Base-by-base conservation (phyloP, 2,888 invertebrate species). In the Amblyjoppa fuscipennis region DNA sequence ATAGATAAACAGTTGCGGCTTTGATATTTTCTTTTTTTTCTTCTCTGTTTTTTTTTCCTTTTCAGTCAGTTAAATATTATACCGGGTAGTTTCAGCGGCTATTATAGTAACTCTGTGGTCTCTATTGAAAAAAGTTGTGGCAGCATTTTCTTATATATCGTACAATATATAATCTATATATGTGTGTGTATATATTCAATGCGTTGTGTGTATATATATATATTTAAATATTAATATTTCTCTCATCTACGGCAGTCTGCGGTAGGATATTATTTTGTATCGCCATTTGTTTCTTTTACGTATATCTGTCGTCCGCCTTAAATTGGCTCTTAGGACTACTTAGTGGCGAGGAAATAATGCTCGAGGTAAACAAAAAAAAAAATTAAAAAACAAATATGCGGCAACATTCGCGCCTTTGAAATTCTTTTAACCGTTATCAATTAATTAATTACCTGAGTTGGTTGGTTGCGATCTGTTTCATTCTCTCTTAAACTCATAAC, bases 401-500 rank as follows among this genome's bases (percentile, higher is more conserved):
- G 49, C 75, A 75, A 78, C 45, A 64, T 28, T 78, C 69, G 74
- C 81, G 81, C 66, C 56, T 20, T 5, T 76, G 64, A 76, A 76
- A 76, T 76, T 76, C 75, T 64, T 76, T 66, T 76, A 76, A 76
- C 69, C 74, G 75, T 84, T 74, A 77, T 85, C 61, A 77, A 86
- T 87, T 80, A 77, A 83, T 77, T 53, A 85, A 85, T 90, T 88
- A 90, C 90, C 90, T 91, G 91, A 91, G 91, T 88, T 87, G 84
- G 82, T 88, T 89, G 84, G 85, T 85, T 85, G 80, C 68, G 66
- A 75, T 74, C 68, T 75, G 69, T 68, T 70, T 51, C 71, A 66
- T 74, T 81, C 73, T 53, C 81, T 66, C 81, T 16, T 68, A 41
- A 45, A 45, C 73, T 69, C 64, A 51, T 25, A 68, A 68, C 68